Conservation (phyloP, 2,888 invertebrate species). For the Stenotaenia linearis region DNA sequence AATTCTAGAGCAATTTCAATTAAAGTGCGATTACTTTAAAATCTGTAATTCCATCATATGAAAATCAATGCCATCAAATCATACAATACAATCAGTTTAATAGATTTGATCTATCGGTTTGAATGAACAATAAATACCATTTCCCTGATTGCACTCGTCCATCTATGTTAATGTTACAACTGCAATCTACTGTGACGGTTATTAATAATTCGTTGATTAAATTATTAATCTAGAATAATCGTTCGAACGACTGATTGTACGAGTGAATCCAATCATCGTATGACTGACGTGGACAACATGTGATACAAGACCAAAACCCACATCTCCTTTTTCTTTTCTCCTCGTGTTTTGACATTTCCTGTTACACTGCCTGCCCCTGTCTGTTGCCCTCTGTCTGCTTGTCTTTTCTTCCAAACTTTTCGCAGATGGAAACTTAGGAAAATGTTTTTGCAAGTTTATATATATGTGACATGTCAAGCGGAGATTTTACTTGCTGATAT, state of each 20-base stretch:
- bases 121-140: no score
- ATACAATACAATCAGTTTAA: no score
- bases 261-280: neutral
- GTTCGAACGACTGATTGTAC: neutral
- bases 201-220: neutral
- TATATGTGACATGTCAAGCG: conserved; percentile 11
- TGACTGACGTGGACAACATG: conserved; percentile 5
- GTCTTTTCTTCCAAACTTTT: conserved; percentile 26
- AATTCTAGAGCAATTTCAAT: no score
- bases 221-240: neutral
- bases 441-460: conserved; percentile 24
- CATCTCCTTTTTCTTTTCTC: conserved; percentile 6
- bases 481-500: conserved; percentile 11
- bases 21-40: no score
- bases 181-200: no score
- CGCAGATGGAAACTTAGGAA: conserved; percentile 22
- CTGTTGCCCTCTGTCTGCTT: conserved; percentile 26
- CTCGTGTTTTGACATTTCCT: conserved; percentile 26
- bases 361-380: conserved; percentile 23
- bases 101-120: no score
- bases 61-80: no score
- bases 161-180: no score
- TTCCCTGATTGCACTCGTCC: no score
- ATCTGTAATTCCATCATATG: no score
- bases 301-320: conserved; percentile 14